phyloP scores from a whole-genome alignment of 2,113 vertebrate species.

The Melanotaenia duboulayi region DNA sequence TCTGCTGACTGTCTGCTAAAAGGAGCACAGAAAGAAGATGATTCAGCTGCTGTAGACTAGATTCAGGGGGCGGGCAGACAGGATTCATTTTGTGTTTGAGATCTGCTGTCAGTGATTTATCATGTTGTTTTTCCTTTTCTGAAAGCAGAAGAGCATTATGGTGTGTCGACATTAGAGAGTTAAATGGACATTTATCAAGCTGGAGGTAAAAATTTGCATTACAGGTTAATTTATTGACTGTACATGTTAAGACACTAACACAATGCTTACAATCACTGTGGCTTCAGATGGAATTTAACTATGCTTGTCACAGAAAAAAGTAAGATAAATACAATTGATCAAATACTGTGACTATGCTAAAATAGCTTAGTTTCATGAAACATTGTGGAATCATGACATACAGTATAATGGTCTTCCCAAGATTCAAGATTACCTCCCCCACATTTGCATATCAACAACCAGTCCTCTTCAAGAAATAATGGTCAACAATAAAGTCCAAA shows the following conservation, averaged over 20 bases:
- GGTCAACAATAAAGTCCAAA: too few species aligned
- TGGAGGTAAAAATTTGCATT: conserved; percentile 16
- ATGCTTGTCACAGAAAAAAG: neutral
- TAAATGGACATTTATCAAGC: conserved; percentile 35
- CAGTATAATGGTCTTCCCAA: too few species aligned
- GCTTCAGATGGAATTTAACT: neutral
- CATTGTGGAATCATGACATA: too few species aligned
- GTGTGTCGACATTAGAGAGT: conserved; percentile 29
- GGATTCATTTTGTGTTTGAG: conserved; percentile 54
- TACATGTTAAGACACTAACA: conserved; percentile 32
- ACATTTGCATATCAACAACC: too few species aligned
- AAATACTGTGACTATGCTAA: too few species aligned
- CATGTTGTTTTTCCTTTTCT: conserved; percentile 59
- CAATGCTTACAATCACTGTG: neutral
- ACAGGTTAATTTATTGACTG: neutral
- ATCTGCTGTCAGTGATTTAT: conserved; percentile 64
- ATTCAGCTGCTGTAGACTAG: conserved; percentile 24
- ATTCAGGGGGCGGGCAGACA: conserved; percentile 36
- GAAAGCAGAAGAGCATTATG: conserved; percentile 28
- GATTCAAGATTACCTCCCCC: too few species aligned
- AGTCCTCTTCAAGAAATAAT: too few species aligned
- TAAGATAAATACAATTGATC: neutral
- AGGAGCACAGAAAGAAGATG: conserved; percentile 10
- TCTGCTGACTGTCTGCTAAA: conserved; percentile 57
- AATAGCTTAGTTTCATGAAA: too few species aligned